A percentile compares a stretch with the other conserved stretches of the same genome.
Conservation (phyloP, 2,113 vertebrate genomes). For the Toxotes jaculatrix region DNA sequence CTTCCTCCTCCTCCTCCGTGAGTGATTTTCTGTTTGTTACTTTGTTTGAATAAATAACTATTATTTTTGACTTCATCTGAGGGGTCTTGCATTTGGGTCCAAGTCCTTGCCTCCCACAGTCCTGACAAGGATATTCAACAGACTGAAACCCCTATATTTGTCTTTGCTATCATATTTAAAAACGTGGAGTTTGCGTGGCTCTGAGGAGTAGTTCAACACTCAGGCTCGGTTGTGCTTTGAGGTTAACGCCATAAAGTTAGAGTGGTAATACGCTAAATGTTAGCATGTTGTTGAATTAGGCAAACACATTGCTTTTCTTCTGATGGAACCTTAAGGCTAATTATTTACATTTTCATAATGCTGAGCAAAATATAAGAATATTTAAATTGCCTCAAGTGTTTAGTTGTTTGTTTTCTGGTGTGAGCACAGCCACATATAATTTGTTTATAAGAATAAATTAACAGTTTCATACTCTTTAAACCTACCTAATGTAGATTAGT, state of each 20-base stretch:
- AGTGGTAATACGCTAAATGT: not conserved
- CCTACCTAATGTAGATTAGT: not conserved
- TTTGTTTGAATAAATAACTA: too few species aligned
- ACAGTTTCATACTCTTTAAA: not conserved
- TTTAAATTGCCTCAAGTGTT: not conserved
- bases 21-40: too few species aligned
- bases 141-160: not conserved
- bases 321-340: too few species aligned
- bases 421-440: not conserved
- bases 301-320: too few species aligned
- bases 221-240: not conserved
- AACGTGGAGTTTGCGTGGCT: not conserved
- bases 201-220: not conserved
- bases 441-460: too few species aligned
- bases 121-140: too few species aligned
- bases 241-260: not conserved
- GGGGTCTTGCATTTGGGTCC: too few species aligned
- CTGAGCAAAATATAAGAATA: not conserved
- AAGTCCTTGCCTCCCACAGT: too few species aligned
- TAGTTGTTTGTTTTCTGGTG: not conserved
- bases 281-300: too few species aligned
- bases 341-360: too few species aligned
- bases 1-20: too few species aligned
- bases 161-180: not conserved
- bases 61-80: too few species aligned